Percentiles rank a stretch among this genome's conserved stretches.
Evolutionary conservation across 2,797 vertebrate species (phyloP).

Genomic region (Heliangelus exortis): DNA sequence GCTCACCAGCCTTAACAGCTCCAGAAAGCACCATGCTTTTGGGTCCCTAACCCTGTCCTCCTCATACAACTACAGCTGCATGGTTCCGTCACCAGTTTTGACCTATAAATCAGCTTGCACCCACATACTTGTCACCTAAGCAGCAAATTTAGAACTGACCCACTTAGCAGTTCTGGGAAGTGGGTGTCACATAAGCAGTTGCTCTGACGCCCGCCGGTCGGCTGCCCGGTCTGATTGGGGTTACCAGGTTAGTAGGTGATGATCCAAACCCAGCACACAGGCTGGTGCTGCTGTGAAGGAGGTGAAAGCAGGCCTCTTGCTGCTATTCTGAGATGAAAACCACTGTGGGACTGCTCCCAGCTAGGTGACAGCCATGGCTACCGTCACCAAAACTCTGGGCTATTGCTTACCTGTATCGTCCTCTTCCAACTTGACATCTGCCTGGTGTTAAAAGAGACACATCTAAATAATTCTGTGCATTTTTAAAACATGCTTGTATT

Average conservation of each 20-base stretch:
- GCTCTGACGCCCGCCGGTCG: accelerated
- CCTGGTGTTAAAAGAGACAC: not conserved
- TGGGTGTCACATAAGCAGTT: not conserved
- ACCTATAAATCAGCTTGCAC: not conserved
- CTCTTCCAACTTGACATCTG: not conserved
- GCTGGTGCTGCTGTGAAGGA: too few species aligned
- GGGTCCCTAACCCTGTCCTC: not conserved
- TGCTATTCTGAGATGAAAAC: not conserved
- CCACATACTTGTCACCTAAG: not conserved
- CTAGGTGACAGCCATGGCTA: not conserved
- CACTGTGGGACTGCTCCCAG: not conserved
- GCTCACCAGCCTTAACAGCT: not conserved
- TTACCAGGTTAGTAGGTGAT: not conserved
- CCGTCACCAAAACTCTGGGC: not conserved
- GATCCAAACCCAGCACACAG: not conserved
- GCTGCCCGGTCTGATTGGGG: not conserved
- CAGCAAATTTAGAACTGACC: not conserved
- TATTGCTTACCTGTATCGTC: accelerated
- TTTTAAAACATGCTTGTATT: not conserved
- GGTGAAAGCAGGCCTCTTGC: not conserved
- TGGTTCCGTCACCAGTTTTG: not conserved
- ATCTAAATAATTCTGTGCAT: not conserved
- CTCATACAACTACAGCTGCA: not conserved
- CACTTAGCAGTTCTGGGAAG: not conserved
- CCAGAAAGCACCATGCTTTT: not conserved